Conservation (phyloP, 2,888 invertebrate genomes). For the Quadriops clusia region DNA sequence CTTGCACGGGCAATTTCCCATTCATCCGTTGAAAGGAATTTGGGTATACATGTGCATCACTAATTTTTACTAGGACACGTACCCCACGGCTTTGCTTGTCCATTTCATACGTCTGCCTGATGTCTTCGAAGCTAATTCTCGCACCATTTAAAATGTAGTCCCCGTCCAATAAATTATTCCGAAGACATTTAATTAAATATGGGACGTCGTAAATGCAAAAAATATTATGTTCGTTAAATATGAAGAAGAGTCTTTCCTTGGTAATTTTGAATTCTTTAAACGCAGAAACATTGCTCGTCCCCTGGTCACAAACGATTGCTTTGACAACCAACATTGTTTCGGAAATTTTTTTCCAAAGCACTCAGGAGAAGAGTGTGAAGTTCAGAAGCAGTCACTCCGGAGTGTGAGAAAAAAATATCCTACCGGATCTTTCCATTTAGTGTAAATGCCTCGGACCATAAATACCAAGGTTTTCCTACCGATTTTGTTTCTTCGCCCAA, state of each 20-base stretch:
- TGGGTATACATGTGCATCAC: conserved; percentile 4
- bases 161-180: conserved; percentile 7
- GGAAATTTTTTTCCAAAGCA: too few relatives aligned
- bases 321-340: conserved; percentile 5
- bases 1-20: conserved; percentile 6
- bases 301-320: conserved; percentile 7
- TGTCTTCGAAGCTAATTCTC: not conserved
- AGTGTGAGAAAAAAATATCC: too few relatives aligned
- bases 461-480: too few relatives aligned
- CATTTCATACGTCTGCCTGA: conserved; percentile 1
- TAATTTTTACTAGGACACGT: not conserved
- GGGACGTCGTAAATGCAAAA: conserved; percentile 8
- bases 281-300: conserved; percentile 4
- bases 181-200: conserved; percentile 5
- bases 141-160: conserved; percentile 10
- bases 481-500: too few relatives aligned
- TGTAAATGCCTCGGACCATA: too few relatives aligned
- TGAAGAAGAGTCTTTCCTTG: not conserved
- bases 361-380: too few relatives aligned
- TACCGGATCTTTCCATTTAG: too few relatives aligned
- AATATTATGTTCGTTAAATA: conserved; percentile 2
- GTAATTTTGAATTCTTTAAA: conserved; percentile 1
- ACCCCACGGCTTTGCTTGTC: conserved; percentile 2
- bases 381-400: too few relatives aligned
- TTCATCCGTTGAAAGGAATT: conserved; percentile 8